These are phyloP conservation scores for Anguilla japonica DNA, from an alignment of 2,113 vertebrate species.

Conservation along the genomic window DNA sequence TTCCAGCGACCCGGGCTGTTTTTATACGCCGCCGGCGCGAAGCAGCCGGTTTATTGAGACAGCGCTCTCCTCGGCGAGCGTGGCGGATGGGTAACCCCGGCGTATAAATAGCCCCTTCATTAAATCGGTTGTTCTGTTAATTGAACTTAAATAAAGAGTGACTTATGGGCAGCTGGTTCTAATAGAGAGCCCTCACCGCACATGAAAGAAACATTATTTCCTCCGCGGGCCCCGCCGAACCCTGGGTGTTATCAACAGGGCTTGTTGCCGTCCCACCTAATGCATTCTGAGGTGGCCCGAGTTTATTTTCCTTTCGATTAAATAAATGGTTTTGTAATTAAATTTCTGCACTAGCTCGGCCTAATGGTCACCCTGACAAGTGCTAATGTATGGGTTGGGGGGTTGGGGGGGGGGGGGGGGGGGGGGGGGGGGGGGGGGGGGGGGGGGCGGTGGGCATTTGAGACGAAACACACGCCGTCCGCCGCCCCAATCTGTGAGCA, in stretches of 20 bases:
- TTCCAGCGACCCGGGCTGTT: conserved; percentile 56
- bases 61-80: conserved; percentile 55
- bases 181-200: conserved; percentile 78
- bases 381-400: conserved; percentile 84
- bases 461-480: conserved; percentile 89
- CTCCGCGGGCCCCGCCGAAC: conserved; percentile 74
- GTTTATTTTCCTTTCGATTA: conserved; percentile 99
- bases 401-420: conserved; percentile 58
- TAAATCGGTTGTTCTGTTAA: conserved; percentile 88
- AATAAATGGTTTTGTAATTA: conserved; percentile 98
- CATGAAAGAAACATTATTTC: conserved; percentile 88
- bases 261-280: conserved; percentile 87
- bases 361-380: conserved; percentile 96
- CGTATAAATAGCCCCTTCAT: conserved; percentile 83
- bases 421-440: conserved; percentile 40
- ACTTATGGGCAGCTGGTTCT: conserved; percentile 87
- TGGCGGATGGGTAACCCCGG: conserved; percentile 68
- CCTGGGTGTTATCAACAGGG: conserved; percentile 95
- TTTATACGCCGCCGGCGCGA: conserved; percentile 60
- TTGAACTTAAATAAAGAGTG: conserved; percentile 90
- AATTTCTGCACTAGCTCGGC: conserved; percentile 82
- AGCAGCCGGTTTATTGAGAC: conserved; percentile 72
- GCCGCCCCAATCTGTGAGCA: conserved; percentile 84
- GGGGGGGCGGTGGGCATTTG: conserved; percentile 67
- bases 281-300: conserved; percentile 86